These are phyloP conservation scores for Anodontia alba DNA, from an alignment of 2,888 invertebrate species.

Conservation along the genomic window DNA sequence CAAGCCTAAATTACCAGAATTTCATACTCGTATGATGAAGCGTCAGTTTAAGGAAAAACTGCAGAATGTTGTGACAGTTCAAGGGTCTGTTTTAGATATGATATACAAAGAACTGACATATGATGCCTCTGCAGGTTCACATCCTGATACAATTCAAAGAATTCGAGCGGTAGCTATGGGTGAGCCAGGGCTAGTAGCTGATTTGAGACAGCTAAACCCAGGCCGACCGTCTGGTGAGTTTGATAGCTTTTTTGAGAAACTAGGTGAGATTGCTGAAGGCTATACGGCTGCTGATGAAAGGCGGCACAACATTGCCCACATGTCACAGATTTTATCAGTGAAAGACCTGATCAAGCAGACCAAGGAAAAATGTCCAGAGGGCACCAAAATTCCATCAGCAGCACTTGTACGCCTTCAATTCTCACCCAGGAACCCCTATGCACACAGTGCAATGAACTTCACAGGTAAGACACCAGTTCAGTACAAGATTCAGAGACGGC, in stretches of 20 bases:
- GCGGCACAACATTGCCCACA: constrained; percentile 39
- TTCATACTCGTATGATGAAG: constrained; percentile 42
- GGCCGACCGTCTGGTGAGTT: constrained; percentile 33
- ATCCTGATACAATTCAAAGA: constrained; percentile 37
- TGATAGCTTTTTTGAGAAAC: constrained; percentile 41
- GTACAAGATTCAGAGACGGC: constrained; percentile 51
- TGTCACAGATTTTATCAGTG: constrained; percentile 45
- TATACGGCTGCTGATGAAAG: constrained; percentile 53
- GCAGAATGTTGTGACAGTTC: constrained; percentile 21
- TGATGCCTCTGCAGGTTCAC: constrained; percentile 39
- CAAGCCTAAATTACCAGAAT: constrained; percentile 36
- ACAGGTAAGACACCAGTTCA: constrained; percentile 35
- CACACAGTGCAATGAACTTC: constrained; percentile 35
- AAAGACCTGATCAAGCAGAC: constrained; percentile 38
- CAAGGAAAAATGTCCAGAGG: constrained; percentile 45
- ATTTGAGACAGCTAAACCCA: constrained; percentile 35
- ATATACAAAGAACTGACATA: constrained; percentile 50
- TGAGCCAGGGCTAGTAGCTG: constrained; percentile 43
- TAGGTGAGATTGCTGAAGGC: constrained; percentile 31
- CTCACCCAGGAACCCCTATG: constrained; percentile 47
- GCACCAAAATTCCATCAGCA: constrained; percentile 42
- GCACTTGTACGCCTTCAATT: constrained; percentile 50
- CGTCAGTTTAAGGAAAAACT: constrained; percentile 31
- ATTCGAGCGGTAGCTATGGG: constrained; percentile 41
- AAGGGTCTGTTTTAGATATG: constrained; percentile 37